Conservation (phyloP, 2,113 vertebrate genomes). For the Pogona vitticeps region DNA sequence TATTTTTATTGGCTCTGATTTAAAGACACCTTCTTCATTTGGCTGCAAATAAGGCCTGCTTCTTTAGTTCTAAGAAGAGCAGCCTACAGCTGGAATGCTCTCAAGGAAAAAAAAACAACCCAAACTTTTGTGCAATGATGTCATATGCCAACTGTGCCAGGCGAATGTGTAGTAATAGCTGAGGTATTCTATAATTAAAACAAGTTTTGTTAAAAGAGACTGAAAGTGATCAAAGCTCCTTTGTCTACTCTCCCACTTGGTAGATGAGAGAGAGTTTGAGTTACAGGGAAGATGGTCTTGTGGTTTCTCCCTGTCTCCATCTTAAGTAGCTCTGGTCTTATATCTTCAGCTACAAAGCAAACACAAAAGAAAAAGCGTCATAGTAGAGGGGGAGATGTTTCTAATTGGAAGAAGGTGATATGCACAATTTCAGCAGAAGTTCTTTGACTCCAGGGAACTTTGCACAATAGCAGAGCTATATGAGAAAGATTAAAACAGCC, state of each 20-base stretch:
- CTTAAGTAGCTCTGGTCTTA: constrained; percentile 29
- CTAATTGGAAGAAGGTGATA: constrained; percentile 17
- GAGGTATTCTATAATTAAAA: constrained; percentile 73
- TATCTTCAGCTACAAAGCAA: constrained; percentile 3
- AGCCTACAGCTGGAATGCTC: constrained; percentile 59
- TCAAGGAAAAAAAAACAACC: constrained; percentile 27
- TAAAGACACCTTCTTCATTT: constrained; percentile 60
- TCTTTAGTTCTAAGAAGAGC: constrained; percentile 62
- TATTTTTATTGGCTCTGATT: constrained; percentile 56
- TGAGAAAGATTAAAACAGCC: background rate
- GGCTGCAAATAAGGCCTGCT: constrained; percentile 38
- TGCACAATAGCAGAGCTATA: background rate
- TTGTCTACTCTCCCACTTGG: constrained; percentile 59
- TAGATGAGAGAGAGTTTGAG: constrained; percentile 57
- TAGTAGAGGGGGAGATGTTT: constrained; percentile 29
- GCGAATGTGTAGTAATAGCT: constrained; percentile 65
- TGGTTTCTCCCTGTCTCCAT: constrained; percentile 56
- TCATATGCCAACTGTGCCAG: constrained; percentile 61
- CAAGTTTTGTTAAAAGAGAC: constrained; percentile 68
- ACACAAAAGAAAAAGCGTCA: constrained; percentile 19
- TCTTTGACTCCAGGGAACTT: background rate
- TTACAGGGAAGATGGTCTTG: constrained; percentile 50
- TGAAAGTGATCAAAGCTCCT: constrained; percentile 70
- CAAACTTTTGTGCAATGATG: constrained; percentile 65
- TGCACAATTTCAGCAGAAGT: background rate